Evolutionary conservation across 1,140 invertebrate species (phyloP).

Genomic region (Maconellicoccus hirsutus): DNA sequence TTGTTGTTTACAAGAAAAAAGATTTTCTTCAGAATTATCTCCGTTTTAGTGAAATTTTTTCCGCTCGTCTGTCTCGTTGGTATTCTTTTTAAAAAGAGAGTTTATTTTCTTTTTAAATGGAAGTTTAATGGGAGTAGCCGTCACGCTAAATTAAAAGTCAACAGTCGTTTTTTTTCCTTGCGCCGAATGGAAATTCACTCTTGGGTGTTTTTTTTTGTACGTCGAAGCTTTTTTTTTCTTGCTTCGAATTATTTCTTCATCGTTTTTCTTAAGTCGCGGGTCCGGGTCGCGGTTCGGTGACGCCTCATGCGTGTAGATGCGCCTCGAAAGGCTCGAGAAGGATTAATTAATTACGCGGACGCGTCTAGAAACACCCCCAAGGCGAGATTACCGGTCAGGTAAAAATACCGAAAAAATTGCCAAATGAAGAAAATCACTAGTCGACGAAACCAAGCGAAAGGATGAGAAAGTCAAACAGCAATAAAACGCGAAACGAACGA

Average conservation of each 20-base stretch:
- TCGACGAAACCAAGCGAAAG: no score
- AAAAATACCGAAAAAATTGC: no score
- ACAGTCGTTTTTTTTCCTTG: not conserved
- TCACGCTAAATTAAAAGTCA: constrained; percentile 20
- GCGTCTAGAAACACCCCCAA: no score
- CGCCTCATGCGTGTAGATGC: no score
- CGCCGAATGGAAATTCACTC: not conserved
- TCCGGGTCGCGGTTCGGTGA: no score
- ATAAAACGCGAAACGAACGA: no score
- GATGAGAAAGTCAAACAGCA: no score
- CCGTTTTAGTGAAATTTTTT: not conserved
- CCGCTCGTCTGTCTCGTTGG: not conserved
- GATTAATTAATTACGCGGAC: no score
- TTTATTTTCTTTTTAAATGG: constrained; percentile 16
- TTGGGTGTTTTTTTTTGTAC: not conserved
- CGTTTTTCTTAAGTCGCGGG: no score
- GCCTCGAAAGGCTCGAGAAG: no score
- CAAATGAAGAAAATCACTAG: no score
- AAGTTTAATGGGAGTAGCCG: constrained; percentile 16
- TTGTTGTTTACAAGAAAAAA: constrained; percentile 19
- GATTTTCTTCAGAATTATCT: constrained; percentile 12
- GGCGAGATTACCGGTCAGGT: no score
- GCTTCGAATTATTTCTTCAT: not conserved
- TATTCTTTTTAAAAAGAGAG: constrained; percentile 2
- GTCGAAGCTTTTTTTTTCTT: not conserved